Percentiles rank a stretch among this genome's conserved stretches.
Conservation (phyloP, 2,113 vertebrate genomes). For the Anoura caudifer region DNA sequence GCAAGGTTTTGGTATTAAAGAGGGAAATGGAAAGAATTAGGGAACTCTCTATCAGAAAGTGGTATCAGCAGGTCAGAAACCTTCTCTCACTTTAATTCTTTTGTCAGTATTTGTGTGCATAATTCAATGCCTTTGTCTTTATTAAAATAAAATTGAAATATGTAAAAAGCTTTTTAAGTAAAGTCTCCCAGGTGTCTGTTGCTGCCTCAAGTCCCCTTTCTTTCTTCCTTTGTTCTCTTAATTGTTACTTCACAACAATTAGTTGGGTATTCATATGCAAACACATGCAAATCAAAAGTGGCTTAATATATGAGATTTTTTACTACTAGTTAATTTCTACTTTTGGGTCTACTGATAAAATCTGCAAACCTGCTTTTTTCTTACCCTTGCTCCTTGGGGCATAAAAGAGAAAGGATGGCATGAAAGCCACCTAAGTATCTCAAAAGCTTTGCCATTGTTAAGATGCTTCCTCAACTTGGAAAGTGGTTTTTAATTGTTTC, state of each 20-base stretch:
- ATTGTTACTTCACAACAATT: conserved; percentile 89
- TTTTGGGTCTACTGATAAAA: conserved; percentile 82
- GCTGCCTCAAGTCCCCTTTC: conserved; percentile 81
- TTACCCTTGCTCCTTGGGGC: conserved; percentile 71
- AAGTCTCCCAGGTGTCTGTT: conserved; percentile 85
- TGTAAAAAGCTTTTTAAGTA: conserved; percentile 83
- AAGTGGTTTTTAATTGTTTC: conserved; percentile 61
- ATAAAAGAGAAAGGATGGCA: conserved; percentile 76
- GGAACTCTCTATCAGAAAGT: neutral
- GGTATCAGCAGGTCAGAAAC: neutral
- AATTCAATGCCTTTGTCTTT: conserved; percentile 79
- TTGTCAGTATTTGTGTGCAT: conserved; percentile 73
- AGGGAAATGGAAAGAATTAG: neutral
- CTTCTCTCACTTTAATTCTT: conserved; percentile 27
- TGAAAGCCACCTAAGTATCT: conserved; percentile 63
- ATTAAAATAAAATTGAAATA: conserved; percentile 81
- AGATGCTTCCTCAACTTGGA: conserved; percentile 65
- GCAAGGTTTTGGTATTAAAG: neutral
- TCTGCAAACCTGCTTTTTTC: conserved; percentile 79
- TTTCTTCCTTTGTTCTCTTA: conserved; percentile 86
- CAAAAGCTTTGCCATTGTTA: conserved; percentile 75
- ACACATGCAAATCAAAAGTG: conserved; percentile 81
- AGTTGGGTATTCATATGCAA: conserved; percentile 85
- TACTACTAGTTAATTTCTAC: conserved; percentile 83
- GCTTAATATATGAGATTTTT: conserved; percentile 78